Evolutionary conservation across 2,113 vertebrate genomes (phyloP), one percentile per base, ranked within the genome.

Genomic region (Bucco capensis): DNA sequence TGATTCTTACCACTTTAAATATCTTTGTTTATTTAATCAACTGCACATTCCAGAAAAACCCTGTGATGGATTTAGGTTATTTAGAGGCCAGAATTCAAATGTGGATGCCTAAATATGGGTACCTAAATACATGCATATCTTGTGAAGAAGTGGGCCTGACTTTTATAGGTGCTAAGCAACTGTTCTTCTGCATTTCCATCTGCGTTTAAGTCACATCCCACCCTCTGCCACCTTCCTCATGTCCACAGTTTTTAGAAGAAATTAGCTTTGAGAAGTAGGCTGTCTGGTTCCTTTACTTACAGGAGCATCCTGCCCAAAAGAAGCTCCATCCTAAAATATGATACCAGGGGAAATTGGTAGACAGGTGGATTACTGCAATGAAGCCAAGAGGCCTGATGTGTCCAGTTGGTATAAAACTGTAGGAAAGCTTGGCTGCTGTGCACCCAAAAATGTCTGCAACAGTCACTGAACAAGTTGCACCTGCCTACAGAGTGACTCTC

Each of bases 91-190:
- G 4, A 47, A 73, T 23, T 65, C 25, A 27, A 92, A 66, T 33
- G 67, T 3, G 40, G 70, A 28, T 82, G 57, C 66, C 54, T 42
- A 79, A 87, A 89, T 81, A 50, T 69, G 77, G 81, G 67, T 90
- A 40, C 74, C 71, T 79, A 90, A 93, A 91, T 84, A 76, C 88
- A 79, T 74, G 49, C 47, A 4, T 4, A n/a, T 67, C 93, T 77
- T 93, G 88, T 76, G 92, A 88, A 92, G 90, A 79, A 95, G 92
- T 95, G 86, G 90, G 96, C 90, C 90, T 90, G 95, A 90, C 89
- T 95, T 86, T 92, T 49, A 24, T 51, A 96, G 81, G 93, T 83
- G 96, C 91, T 95, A 94, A 96, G 95, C 95, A 95, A 95, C 96
- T 70, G 88, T 93, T 93, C 78, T 89, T 66, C 73, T 81, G 93